These are phyloP conservation scores for Lumbricus terrestris DNA, from an alignment of 2,888 invertebrate genomes.

Conservation along the genomic window DNA sequence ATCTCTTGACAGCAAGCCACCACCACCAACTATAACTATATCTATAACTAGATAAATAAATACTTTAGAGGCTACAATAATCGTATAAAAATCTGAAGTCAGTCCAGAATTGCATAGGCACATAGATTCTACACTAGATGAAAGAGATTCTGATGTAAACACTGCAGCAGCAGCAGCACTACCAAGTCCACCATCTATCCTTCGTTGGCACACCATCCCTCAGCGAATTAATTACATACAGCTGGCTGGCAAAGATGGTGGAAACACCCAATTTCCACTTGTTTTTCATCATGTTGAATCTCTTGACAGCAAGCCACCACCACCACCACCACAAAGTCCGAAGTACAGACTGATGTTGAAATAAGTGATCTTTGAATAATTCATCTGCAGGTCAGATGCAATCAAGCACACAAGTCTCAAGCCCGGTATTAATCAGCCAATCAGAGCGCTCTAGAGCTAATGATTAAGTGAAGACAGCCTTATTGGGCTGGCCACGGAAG, in stretches of 20 bases:
- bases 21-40: no score
- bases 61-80: no score
- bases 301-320: no score
- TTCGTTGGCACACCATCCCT: neutral
- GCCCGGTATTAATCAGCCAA: neutral
- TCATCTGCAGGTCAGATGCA: neutral
- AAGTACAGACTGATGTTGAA: neutral
- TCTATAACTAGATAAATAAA: no score
- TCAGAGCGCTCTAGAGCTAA: no score
- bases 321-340: neutral
- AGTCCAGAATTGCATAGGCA: no score
- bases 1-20: neutral
- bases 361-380: neutral
- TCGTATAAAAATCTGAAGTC: no score
- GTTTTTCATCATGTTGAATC: neutral
- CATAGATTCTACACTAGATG: neutral
- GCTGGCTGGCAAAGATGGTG: neutral
- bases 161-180: neutral
- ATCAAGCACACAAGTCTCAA: neutral
- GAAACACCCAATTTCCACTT: neutral
- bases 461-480: neutral
- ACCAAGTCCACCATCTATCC: neutral
- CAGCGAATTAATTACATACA: neutral
- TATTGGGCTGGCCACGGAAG: neutral
- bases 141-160: neutral